phyloP scores from a whole-genome alignment of 2,113 vertebrate genomes.

The Anolis carolinensis region DNA sequence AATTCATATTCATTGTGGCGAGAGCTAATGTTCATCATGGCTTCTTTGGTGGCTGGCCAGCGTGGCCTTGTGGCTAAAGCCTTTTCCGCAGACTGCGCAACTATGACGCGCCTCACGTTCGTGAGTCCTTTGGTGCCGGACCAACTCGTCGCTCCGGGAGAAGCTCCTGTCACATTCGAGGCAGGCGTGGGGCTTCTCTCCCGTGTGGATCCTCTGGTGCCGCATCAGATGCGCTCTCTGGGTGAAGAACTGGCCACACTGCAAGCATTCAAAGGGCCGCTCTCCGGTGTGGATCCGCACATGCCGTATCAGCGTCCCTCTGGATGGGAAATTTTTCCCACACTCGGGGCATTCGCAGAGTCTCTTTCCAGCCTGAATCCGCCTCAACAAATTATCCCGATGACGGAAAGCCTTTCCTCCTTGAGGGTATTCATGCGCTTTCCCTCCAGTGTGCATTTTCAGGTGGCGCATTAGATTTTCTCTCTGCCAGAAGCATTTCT shows the following conservation, averaged over 20 bases:
- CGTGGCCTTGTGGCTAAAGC: neutral
- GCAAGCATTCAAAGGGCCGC: constrained; percentile 71
- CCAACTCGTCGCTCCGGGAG: constrained; percentile 46
- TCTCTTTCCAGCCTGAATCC: neutral
- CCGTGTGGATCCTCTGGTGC: constrained; percentile 69
- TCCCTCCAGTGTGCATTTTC: neutral
- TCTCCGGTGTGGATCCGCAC: constrained; percentile 73
- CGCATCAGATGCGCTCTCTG: constrained; percentile 68
- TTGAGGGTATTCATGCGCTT: neutral
- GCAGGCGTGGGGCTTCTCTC: constrained; percentile 68
- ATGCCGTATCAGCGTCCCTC: constrained; percentile 74
- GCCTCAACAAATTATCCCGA: constrained; percentile 7
- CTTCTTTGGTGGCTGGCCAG: neutral
- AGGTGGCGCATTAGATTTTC: constrained; percentile 1
- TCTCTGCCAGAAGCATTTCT: constrained; percentile 6
- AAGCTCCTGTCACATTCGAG: constrained; percentile 46
- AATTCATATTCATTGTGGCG: neutral
- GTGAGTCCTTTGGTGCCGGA: constrained; percentile 64
- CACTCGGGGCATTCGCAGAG: constrained; percentile 33
- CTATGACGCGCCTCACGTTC: neutral
- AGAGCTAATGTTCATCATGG: neutral
- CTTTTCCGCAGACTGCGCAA: neutral
- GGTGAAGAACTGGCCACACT: constrained; percentile 74
- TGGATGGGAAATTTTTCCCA: constrained; percentile 52
- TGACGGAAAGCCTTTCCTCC: neutral